Percentiles rank a stretch among this genome's conserved stretches.
Conservation (phyloP, 1,140 invertebrate species). For the Anadara kagoshimensis region DNA sequence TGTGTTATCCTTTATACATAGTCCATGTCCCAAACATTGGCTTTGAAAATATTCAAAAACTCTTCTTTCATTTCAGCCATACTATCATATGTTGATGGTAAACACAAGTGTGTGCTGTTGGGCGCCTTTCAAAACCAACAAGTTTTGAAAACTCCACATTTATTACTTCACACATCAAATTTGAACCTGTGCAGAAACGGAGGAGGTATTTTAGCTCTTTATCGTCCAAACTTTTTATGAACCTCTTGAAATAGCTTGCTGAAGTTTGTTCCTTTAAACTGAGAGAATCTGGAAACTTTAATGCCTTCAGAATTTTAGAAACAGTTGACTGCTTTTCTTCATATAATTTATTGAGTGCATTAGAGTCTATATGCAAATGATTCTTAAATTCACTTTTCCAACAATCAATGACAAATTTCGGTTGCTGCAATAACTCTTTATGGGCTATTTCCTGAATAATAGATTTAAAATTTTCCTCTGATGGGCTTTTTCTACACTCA, state of each 20-base stretch:
- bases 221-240: slow-evolving; percentile 3
- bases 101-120: slow-evolving; percentile 4
- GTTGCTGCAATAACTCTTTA: slow-evolving; percentile 21
- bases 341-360: not conserved
- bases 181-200: slow-evolving; percentile 19
- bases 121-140: not conserved
- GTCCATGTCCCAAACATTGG: slow-evolving; percentile 9
- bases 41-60: slow-evolving; percentile 4
- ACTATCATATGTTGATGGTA: slow-evolving; percentile 1
- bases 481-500: slow-evolving; percentile 15
- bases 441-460: slow-evolving; percentile 22
- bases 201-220: slow-evolving; percentile 2
- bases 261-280: not conserved
- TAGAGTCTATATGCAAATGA: not conserved
- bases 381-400: slow-evolving; percentile 1
- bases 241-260: slow-evolving; percentile 10
- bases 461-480: not conserved
- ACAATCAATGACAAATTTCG: slow-evolving; percentile 24
- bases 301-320: not conserved
- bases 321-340: not conserved
- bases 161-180: not conserved
- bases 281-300: slow-evolving; percentile 1
- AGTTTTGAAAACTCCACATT: slow-evolving; percentile 7
- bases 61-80: slow-evolving; percentile 6
- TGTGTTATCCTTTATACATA: not conserved